Evolutionary conservation across 2,888 invertebrate genomes (phyloP).

Genomic region (Mechanitis mazaeus): DNA sequence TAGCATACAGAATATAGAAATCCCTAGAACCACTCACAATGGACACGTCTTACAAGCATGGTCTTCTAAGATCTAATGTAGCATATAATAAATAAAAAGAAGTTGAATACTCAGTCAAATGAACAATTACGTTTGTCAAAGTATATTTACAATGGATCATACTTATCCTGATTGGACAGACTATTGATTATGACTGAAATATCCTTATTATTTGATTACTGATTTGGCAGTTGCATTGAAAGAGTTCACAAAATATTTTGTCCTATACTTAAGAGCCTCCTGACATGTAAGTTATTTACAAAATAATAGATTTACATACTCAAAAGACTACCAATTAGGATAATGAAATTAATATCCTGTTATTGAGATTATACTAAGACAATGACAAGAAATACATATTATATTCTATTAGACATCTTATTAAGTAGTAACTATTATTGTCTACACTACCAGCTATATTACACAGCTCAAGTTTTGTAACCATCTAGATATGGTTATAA

Average conservation of each 20-base stretch:
- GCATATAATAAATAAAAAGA: slow-evolving; percentile 4
- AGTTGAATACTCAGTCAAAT: neutral
- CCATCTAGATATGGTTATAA: slow-evolving; percentile 32
- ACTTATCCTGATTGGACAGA: neutral
- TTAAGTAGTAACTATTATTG: slow-evolving; percentile 24
- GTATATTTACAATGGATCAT: slow-evolving; percentile 7
- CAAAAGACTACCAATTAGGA: neutral
- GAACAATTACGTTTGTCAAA: neutral
- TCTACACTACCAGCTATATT: slow-evolving; percentile 24
- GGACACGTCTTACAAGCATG: slow-evolving; percentile 2
- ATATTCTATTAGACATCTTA: slow-evolving; percentile 10
- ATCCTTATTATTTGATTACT: neutral
- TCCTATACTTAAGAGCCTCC: too few species aligned
- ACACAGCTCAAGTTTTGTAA: slow-evolving; percentile 21
- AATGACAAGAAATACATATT: slow-evolving; percentile 9
- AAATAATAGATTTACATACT: neutral
- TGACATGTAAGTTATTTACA: too few species aligned
- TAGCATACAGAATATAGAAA: too few species aligned
- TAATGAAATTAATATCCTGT: slow-evolving; percentile 3
- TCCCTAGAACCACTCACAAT: slow-evolving; percentile 11
- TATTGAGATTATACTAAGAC: slow-evolving; percentile 11
- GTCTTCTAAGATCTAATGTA: neutral
- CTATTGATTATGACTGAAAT: slow-evolving; percentile 1
- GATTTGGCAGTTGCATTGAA: too few species aligned
- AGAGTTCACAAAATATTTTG: too few species aligned